Percentiles rank a stretch among this genome's conserved stretches.
phyloP scores from a whole-genome alignment of 1,140 invertebrate species.

The Magallana ariakensis region DNA sequence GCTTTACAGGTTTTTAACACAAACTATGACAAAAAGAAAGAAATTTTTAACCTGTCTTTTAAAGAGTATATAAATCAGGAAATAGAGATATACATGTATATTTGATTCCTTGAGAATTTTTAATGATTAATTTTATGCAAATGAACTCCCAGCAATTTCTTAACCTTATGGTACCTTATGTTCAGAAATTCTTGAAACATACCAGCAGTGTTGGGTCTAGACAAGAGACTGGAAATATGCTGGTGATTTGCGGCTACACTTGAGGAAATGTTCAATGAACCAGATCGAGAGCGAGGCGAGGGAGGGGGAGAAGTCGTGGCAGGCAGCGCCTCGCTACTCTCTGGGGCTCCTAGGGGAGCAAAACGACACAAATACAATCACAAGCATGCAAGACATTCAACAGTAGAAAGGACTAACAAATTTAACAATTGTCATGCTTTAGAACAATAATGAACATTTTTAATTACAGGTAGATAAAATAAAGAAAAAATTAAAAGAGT shows the following conservation, averaged over 20 bases:
- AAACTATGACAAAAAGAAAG: no score
- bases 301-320: conserved; percentile 60
- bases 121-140: no score
- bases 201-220: conserved; percentile 50
- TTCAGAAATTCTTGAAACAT: conserved; percentile 8
- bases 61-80: no score
- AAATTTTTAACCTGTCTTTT: no score
- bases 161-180: not conserved
- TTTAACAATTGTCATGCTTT: conserved; percentile 7
- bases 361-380: conserved; percentile 42
- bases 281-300: conserved; percentile 58
- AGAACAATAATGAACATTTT: not conserved
- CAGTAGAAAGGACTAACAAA: not conserved
- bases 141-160: no score
- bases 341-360: conserved; percentile 39
- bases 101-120: no score
- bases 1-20: no score
- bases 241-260: conserved; percentile 60
- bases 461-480: no score
- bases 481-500: no score
- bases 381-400: conserved; percentile 32
- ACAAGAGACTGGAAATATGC: conserved; percentile 60
- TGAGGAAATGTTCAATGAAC: conserved; percentile 47
- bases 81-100: no score
- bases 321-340: conserved; percentile 61